Conservation (phyloP, 2,888 invertebrate genomes). For the Rhingia rostrata region DNA sequence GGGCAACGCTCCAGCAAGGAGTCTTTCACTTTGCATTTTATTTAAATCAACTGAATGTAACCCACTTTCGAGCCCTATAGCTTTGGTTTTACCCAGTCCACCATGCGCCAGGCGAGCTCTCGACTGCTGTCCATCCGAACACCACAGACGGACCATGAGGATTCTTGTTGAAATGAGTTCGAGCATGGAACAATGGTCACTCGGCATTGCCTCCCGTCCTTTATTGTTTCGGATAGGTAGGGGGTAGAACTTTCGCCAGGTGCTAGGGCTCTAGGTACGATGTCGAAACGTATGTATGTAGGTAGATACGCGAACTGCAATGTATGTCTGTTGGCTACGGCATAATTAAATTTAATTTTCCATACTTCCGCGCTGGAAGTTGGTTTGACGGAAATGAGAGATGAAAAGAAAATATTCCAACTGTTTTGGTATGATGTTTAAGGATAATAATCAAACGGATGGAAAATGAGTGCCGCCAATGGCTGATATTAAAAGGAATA, state of each 20-base stretch:
- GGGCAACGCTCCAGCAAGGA: conserved; percentile 62
- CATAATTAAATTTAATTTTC: conserved; percentile 67
- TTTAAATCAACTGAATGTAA: conserved; percentile 68
- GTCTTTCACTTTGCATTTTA: conserved; percentile 70
- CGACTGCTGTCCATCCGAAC: conserved; percentile 36
- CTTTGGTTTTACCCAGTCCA: conserved; percentile 19
- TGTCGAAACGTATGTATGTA: neutral
- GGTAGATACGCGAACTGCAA: neutral
- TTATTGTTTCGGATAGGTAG: conserved; percentile 66
- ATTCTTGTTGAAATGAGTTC: conserved; percentile 70
- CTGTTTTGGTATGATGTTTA: neutral
- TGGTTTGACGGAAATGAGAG: conserved; percentile 64
- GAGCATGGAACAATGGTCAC: conserved; percentile 69
- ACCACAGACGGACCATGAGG: conserved; percentile 29
- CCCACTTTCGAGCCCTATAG: conserved; percentile 56
- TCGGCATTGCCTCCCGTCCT: conserved; percentile 44
- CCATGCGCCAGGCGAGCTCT: conserved; percentile 2
- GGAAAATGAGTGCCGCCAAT: too few species aligned
- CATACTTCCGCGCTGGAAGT: conserved; percentile 62
- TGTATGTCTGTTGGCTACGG: conserved; percentile 16
- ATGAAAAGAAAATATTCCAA: conserved; percentile 9
- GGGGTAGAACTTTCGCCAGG: conserved; percentile 46
- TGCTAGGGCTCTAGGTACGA: conserved; percentile 27
- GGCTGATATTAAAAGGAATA: too few species aligned
- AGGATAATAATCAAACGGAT: conserved; percentile 1